Base-by-base conservation (phyloP, 2,797 vertebrate genomes). In the Gobio occitaniae region DNA sequence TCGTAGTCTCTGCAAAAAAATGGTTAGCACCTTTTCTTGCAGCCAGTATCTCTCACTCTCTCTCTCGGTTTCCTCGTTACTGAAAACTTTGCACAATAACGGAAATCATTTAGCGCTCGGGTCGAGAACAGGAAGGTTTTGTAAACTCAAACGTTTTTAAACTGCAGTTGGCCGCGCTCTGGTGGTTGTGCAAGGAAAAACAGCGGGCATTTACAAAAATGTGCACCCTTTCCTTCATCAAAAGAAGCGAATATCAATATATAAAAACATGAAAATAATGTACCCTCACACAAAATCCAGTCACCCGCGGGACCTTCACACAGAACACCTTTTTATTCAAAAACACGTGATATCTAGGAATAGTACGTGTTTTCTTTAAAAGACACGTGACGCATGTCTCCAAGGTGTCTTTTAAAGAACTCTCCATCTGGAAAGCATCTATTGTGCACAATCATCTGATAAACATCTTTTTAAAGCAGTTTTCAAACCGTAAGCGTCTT, bases 1-100 rank as follows among this genome's bases (percentile, higher is more conserved):
- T 85, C 47, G 41, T 63, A 65, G 9, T 84, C 88, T 89, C 65
- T 88, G 80, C 79, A 11, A 71, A 81, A 32, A 54, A 66, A 59
- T 8, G 66, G 19, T 36, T 9, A 61, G 36, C 47, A 72, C 48
- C 38, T 81, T 79, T 61, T 78, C 65, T 82, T 79, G 65, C 84
- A 47, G 6, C 32, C n/a, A 44, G 48, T 17, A 9, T 48, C 25
- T 36, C n/a, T 56, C 9, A 69, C 32, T 56, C 17, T 38, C 6
- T 48, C 17, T 84, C 6, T 61, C 15, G 5, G 44, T 52, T 80
- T 84, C 77, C 54, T 44, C 72, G 32, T 44, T 21, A 6, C 15
- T 25, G 56, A 52, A 72, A 78, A 50, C 13, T 4, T 36, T 50
- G 21, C 36, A 44, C 36, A 59, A 36, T 6, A 25, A 54, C 47